Evolutionary conservation across 64 coral and sea anemone genomes (phyloP).

Genomic region (Hydrozoanthus tunicans): DNA sequence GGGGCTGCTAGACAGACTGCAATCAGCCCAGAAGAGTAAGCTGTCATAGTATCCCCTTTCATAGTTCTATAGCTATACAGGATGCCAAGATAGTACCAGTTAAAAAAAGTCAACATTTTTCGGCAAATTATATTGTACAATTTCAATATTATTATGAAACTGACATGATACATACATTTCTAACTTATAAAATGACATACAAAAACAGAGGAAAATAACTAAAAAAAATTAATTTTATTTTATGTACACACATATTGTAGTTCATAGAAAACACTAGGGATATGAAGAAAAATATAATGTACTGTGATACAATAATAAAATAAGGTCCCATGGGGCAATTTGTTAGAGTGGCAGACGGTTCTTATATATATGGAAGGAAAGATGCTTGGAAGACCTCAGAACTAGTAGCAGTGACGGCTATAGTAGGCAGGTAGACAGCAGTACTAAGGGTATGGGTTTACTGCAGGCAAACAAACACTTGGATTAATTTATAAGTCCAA

Average conservation of each 20-base stretch:
- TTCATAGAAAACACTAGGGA: too few relatives aligned
- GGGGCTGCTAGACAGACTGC: too few relatives aligned
- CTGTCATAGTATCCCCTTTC: not conserved
- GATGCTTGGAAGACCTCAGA: not conserved
- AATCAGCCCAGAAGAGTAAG: too few relatives aligned
- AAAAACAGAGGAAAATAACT: not conserved
- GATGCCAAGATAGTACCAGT: not conserved
- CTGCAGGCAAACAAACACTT: too few relatives aligned
- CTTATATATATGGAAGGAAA: not conserved
- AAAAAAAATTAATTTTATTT: not conserved
- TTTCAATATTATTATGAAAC: too few relatives aligned
- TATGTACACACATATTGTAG: too few relatives aligned
- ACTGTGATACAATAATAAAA: not conserved
- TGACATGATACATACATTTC: not conserved
- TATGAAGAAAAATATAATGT: not conserved
- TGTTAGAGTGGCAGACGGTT: not conserved
- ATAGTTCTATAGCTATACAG: not conserved
- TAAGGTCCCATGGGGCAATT: not conserved
- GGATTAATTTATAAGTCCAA: too few relatives aligned
- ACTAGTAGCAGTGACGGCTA: slow-evolving; percentile 9
- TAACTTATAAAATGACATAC: not conserved
- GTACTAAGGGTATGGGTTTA: too few relatives aligned
- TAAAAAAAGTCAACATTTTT: not conserved
- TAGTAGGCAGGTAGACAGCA: not conserved
- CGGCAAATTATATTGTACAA: too few relatives aligned